phyloP scores from a whole-genome alignment of 2,113 vertebrate species.

The Perca fluviatilis region DNA sequence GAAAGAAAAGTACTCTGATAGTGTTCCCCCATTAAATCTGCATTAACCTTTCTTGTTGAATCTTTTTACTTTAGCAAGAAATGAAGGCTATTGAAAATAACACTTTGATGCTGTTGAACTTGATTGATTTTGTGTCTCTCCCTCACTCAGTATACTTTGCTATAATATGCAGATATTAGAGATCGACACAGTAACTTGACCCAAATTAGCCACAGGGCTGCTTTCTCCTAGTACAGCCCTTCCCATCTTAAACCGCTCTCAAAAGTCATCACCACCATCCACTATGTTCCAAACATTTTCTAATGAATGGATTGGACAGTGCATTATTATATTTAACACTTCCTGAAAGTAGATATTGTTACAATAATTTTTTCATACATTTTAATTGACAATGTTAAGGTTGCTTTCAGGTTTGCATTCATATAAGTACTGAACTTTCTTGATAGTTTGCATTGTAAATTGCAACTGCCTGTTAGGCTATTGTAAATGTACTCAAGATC shows the following conservation, averaged over 20 bases:
- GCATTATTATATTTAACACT: too few species aligned
- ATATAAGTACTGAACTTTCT: too few species aligned
- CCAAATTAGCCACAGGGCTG: neutral
- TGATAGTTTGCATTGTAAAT: neutral
- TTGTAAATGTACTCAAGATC: neutral
- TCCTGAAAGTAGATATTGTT: too few species aligned
- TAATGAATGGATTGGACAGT: too few species aligned
- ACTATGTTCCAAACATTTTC: too few species aligned
- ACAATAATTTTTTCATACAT: too few species aligned
- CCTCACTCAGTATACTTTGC: neutral
- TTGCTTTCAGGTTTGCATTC: too few species aligned
- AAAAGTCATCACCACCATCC: too few species aligned
- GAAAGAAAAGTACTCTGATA: neutral
- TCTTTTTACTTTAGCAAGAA: neutral
- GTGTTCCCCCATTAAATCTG: neutral
- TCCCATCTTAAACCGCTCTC: too few species aligned
- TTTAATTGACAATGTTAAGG: too few species aligned
- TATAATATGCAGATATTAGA: conserved; percentile 30
- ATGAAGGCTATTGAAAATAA: neutral
- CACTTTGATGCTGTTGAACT: neutral
- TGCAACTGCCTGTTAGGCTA: too few species aligned
- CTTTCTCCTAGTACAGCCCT: neutral
- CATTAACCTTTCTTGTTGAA: neutral
- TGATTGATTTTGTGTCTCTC: neutral
- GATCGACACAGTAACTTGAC: neutral